A percentile compares a stretch with the other conserved stretches of the same genome.
phyloP scores from a whole-genome alignment of 2,888 invertebrate species.

The Tetramorium bicarinatum region DNA sequence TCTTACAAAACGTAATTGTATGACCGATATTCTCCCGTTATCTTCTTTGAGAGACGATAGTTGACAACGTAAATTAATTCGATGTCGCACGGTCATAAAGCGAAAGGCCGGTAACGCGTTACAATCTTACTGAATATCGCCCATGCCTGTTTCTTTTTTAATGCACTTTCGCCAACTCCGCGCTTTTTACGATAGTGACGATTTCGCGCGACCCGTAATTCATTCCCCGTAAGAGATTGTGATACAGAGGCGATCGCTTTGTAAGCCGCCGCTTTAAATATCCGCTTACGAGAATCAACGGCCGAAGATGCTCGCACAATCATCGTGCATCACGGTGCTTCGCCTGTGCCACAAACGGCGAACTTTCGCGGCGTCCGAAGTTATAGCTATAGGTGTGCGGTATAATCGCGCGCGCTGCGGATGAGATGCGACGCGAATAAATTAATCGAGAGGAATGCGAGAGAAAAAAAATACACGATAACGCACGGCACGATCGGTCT shows the following conservation, averaged over 20 bases:
- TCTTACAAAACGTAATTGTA: not conserved
- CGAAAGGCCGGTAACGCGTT: not conserved
- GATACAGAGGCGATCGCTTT: constrained; percentile 27
- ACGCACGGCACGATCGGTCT: constrained; percentile 48
- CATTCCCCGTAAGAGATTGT: constrained; percentile 14
- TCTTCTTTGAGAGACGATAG: no score
- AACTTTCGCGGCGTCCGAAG: constrained; percentile 38
- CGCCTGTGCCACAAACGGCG: constrained; percentile 41
- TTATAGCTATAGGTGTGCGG: not conserved
- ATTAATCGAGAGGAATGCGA: constrained; percentile 22
- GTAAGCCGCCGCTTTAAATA: constrained; percentile 34
- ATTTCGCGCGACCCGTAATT: constrained; percentile 24
- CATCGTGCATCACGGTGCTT: constrained; percentile 59
- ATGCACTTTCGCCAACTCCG: constrained; percentile 7
- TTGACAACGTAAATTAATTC: constrained; percentile 5
- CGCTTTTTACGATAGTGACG: constrained; percentile 22
- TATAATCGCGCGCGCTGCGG: not conserved
- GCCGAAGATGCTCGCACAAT: constrained; percentile 49
- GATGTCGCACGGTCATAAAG: not conserved
- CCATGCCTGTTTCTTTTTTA: not conserved
- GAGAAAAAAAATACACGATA: constrained; percentile 18
- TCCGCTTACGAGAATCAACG: constrained; percentile 19
- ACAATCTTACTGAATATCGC: not conserved
- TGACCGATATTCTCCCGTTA: not conserved
- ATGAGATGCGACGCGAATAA: constrained; percentile 6